Evolutionary conservation across 2,797 vertebrate genomes (phyloP).

Genomic region (Nannoperca australis): DNA sequence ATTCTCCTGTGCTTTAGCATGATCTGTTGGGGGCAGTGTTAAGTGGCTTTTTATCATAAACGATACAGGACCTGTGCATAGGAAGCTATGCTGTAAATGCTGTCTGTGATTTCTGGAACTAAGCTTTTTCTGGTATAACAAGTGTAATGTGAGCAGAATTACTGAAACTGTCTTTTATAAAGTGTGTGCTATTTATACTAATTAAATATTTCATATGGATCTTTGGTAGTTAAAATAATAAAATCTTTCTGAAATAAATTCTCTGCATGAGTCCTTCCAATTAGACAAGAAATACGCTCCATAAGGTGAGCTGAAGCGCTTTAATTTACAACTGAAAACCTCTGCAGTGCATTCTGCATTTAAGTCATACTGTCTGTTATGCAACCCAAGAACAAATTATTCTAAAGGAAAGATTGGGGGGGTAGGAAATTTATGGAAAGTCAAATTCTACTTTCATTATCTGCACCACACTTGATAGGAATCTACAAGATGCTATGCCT

Average conservation of each 20-base stretch:
- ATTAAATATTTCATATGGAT: slow-evolving; percentile 69
- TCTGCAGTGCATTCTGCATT: slow-evolving; percentile 2
- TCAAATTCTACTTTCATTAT: not conserved
- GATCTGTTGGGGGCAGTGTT: slow-evolving; percentile 61
- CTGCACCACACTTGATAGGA: slow-evolving; percentile 1
- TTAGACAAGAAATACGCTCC: not conserved
- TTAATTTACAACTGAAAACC: slow-evolving; percentile 42
- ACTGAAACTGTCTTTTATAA: slow-evolving; percentile 66
- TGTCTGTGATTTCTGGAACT: slow-evolving; percentile 64
- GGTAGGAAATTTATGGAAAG: not conserved
- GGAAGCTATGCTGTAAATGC: slow-evolving; percentile 57
- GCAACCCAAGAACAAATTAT: not conserved
- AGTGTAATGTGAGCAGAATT: slow-evolving; percentile 61
- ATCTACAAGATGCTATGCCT: not conserved
- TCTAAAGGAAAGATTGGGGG: not conserved
- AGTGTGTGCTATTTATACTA: slow-evolving; percentile 71
- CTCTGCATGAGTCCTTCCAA: slow-evolving; percentile 11
- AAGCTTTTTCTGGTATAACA: slow-evolving; percentile 58
- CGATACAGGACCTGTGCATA: slow-evolving; percentile 56
- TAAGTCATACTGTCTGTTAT: not conserved
- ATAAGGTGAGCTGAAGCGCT: slow-evolving; percentile 17
- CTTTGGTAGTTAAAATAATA: slow-evolving; percentile 59
- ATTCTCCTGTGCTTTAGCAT: slow-evolving; percentile 60
- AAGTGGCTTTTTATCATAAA: slow-evolving; percentile 54
- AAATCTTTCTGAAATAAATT: slow-evolving; percentile 48